Base-by-base conservation (phyloP, 1,140 invertebrate species). In the Phenacoccus solenopsis region DNA sequence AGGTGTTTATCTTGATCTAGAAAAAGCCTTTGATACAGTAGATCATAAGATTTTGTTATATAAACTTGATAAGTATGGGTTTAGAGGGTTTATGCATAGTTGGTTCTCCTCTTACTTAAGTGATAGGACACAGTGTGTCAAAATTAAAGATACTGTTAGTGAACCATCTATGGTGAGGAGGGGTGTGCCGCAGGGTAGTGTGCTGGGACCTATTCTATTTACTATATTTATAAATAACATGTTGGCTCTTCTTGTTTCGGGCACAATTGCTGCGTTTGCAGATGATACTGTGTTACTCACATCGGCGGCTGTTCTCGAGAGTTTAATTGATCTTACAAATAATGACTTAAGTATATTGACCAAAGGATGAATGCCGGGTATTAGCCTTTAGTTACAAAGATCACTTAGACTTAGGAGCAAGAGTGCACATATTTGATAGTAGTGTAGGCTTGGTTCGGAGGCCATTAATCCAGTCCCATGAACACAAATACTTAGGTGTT, bases 1-100 rank as follows among this genome's bases (percentile, higher is more conserved):
- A 20, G 70, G 56, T 10, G 64, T 73, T 10, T 72, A 72, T 30
- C 70, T 69, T 10, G 72, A 73, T 24, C n/a, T 73, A 16, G 28
- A 21, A 4, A 72, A 71, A 27, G 70, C 70, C 12, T 73, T 73
- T 70, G 69, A 73, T 28, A 59, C 57, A 9, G 68, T 73, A 1
- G 59, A 73, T 69, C 70, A 68, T 49, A 20, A 30, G 1, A 56
- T 72, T 49, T 35, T 73, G 16, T 24, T 73, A 57, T 56, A 69
- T 1, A 73, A 70, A 68, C 16, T 73, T 21, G 27, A 21, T 20
- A 61, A 28, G 20, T 56, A 56, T 24, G 69, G 69, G 24, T 57
- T 73, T 10, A 32, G 57, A 22, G 61, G 59, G 24, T 27, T 1
- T 13, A 28, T 13, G 24, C 25, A 64, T 35, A 56, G 67, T 1